Conservation (phyloP, 1,140 invertebrate species). For the Drosophila teissieri region DNA sequence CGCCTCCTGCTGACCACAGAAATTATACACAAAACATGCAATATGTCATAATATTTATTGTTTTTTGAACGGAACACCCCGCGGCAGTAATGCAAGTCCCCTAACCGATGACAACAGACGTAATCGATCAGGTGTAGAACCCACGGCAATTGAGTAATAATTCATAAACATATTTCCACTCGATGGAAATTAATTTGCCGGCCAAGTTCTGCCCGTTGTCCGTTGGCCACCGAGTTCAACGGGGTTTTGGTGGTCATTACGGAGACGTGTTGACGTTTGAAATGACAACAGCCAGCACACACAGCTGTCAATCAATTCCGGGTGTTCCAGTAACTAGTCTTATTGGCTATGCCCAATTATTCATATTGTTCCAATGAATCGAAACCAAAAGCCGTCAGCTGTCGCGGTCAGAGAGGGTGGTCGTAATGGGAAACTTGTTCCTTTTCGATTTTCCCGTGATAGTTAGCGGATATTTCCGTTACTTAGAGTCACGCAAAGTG, state of each 20-base stretch:
- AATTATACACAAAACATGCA: constrained; percentile 78
- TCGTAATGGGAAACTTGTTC: constrained; percentile 49
- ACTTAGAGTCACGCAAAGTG: constrained; percentile 45
- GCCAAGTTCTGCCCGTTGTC: constrained; percentile 16
- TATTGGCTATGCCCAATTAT: constrained; percentile 73
- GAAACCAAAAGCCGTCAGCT: constrained; percentile 62
- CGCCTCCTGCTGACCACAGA: constrained; percentile 57
- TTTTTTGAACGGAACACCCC: constrained; percentile 34
- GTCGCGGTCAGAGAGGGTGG: constrained; percentile 30
- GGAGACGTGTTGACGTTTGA: constrained; percentile 76
- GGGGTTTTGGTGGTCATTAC: constrained; percentile 56
- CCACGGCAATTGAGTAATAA: constrained; percentile 73
- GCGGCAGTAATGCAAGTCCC: not conserved
- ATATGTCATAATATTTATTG: constrained; percentile 78
- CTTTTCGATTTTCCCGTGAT: constrained; percentile 7
- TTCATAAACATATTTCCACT: constrained; percentile 82
- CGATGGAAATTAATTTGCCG: constrained; percentile 71
- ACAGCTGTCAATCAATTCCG: constrained; percentile 73
- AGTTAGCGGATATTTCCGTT: constrained; percentile 34
- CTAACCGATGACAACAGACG: constrained; percentile 20
- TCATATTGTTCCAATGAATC: constrained; percentile 76
- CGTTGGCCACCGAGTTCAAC: not conserved
- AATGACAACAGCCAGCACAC: constrained; percentile 57
- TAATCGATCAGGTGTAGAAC: constrained; percentile 77
- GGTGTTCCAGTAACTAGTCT: constrained; percentile 63